Evolutionary conservation across 2,797 vertebrate genomes (phyloP), one percentile per base, ranked within the genome.

Genomic region (Mormyrus hasselquistii): DNA sequence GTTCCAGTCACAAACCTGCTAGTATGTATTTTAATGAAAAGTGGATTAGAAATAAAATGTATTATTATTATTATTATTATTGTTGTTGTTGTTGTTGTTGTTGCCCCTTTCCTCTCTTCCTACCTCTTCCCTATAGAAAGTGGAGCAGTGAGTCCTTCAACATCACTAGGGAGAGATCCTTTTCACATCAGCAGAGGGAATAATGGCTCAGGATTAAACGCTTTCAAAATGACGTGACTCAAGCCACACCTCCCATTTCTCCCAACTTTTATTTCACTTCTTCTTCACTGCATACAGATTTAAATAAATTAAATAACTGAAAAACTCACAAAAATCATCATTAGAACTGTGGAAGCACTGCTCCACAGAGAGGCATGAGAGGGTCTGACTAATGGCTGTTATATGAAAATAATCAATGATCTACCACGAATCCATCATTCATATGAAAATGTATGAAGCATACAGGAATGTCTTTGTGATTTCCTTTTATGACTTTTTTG

Each of bases 401-500:
- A 41, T 25, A 87, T 87, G 16, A 87, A 87, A 53, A 87, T 55
- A 87, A 87, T 57, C 85, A 87, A 57, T 86, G 16, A 52, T 87
- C 47, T 38, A 87, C 14, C 50, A 87, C 0, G 1, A 19, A 86
- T 19, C 22, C 25, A 57, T 38, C 25, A 57, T 57, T 50, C 19
- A 41, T 59, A 22, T 19, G 29, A 57, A 87, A 55, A 87, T 55
- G 85, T 38, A 38, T 57, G 25, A 59, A 57, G 12, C 50, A 38
- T 14, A 4, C 53, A 38, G 52, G 29, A 87, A 87, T 16, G 29
- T 14, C 12, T 19, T 38, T 84, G 9, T 50, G 8, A 84, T 84
- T 22, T 49, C n/a, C 73, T 76, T 79, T 79, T 84, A 50, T 49
- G 2, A 50, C 82, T 49, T 84, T 14, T 29, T 14, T 22, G 9